Evolutionary conservation across 2,888 invertebrate species (phyloP).

Genomic region (Caenorhabditis wallacei): DNA sequence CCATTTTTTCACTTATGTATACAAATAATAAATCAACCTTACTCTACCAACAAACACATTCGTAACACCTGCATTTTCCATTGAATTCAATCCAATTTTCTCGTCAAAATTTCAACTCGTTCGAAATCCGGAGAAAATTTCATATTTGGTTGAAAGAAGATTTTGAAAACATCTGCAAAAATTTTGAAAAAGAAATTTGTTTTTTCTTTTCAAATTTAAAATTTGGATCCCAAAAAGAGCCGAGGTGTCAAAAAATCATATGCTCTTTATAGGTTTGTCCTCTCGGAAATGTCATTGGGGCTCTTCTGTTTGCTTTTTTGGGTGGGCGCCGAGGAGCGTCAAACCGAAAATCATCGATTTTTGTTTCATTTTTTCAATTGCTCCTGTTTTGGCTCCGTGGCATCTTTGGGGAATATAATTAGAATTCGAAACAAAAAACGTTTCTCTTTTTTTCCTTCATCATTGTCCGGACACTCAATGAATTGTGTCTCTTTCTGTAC

Average conservation of each 20-base stretch:
- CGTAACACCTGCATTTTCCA: slow-evolving; percentile 26
- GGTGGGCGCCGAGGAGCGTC: slow-evolving; percentile 33
- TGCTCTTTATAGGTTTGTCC: slow-evolving; percentile 4
- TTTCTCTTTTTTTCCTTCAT: slow-evolving; percentile 14
- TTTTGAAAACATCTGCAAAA: too few species aligned
- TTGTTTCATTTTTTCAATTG: slow-evolving; percentile 43
- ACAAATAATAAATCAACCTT: slow-evolving; percentile 56
- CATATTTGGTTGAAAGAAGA: too few species aligned
- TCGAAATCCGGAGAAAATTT: background rate
- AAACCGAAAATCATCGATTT: slow-evolving; percentile 33
- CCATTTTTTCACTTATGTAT: slow-evolving; percentile 15
- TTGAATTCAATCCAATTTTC: slow-evolving; percentile 38
- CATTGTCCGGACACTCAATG: background rate
- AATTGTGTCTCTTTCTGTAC: slow-evolving; percentile 31
- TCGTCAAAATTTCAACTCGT: slow-evolving; percentile 22
- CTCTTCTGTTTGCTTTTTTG: slow-evolving; percentile 51
- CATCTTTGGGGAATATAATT: slow-evolving; percentile 43
- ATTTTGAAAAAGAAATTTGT: too few species aligned
- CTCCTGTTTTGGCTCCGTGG: background rate
- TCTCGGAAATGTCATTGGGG: slow-evolving; percentile 10
- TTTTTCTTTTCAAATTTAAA: too few species aligned
- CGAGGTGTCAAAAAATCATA: slow-evolving; percentile 16
- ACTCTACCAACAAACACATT: slow-evolving; percentile 10
- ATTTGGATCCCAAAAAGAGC: too few species aligned
- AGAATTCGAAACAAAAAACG: slow-evolving; percentile 44